phyloP scores from a whole-genome alignment of 2,888 invertebrate genomes.

The Patella caerulea region DNA sequence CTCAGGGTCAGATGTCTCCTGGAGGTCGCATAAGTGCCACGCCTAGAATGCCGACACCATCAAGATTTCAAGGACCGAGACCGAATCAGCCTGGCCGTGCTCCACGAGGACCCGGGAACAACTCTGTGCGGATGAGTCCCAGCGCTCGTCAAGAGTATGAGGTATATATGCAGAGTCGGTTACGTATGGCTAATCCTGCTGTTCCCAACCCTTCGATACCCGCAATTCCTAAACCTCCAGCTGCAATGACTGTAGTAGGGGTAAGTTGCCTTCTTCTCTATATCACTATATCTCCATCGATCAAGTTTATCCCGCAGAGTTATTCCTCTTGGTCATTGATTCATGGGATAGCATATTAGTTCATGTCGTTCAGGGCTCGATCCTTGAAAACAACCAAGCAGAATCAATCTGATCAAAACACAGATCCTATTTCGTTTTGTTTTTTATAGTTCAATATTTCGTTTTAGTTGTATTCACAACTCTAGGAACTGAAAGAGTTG shows the following conservation, averaged over 20 bases:
- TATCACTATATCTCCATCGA: too few relatives aligned
- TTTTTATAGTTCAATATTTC: too few relatives aligned
- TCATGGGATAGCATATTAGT: too few relatives aligned
- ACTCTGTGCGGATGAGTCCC: conserved; percentile 53
- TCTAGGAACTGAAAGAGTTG: too few relatives aligned
- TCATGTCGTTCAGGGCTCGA: too few relatives aligned
- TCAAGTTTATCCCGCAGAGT: too few relatives aligned
- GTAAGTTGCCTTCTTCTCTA: conserved; percentile 33
- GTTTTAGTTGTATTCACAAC: too few relatives aligned
- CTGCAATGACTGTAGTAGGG: conserved; percentile 45
- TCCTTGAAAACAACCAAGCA: too few relatives aligned
- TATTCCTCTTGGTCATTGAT: too few relatives aligned
- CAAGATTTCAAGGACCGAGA: conserved; percentile 36
- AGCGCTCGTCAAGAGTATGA: conserved; percentile 68
- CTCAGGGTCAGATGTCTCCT: conserved; percentile 26
- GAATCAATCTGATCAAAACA: too few relatives aligned
- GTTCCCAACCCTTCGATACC: conserved; percentile 67
- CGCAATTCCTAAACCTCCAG: conserved; percentile 66
- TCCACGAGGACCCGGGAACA: conserved; percentile 40
- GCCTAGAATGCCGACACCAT: conserved; percentile 32
- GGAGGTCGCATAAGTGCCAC: conserved; percentile 10
- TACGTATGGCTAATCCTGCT: conserved; percentile 47
- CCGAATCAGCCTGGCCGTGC: conserved; percentile 34
- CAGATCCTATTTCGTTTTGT: too few relatives aligned
- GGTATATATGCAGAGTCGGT: conserved; percentile 65